phyloP scores from a whole-genome alignment of 2,888 invertebrate genomes.

The Callyntrura guangdongensis region DNA sequence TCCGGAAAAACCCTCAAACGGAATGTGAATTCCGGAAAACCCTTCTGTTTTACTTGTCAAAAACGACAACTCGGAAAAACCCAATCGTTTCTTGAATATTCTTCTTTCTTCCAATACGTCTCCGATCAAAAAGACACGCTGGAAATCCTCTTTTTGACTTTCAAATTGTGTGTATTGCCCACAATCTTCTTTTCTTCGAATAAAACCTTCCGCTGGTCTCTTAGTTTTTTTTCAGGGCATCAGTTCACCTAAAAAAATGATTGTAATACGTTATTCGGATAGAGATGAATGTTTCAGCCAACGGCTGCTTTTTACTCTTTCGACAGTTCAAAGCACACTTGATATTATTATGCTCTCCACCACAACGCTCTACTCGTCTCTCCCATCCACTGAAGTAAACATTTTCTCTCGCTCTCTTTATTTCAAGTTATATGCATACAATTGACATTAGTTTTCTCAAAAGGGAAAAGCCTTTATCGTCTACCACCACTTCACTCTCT shows the following conservation, averaged over 20 bases:
- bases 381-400: background rate
- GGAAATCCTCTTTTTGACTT: constrained; percentile 14
- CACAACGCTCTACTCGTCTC: background rate
- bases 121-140: background rate
- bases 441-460: too few species aligned
- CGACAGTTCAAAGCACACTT: background rate
- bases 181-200: constrained; percentile 40
- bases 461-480: too few species aligned
- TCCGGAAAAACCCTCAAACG: background rate
- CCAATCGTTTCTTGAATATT: background rate
- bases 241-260: constrained; percentile 47
- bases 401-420: background rate
- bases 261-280: constrained; percentile 14
- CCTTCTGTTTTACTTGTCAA: background rate
- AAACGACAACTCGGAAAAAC: background rate
- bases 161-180: constrained; percentile 19
- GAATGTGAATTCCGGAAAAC: background rate
- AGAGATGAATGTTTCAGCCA: constrained; percentile 29
- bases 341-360: background rate
- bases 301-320: constrained; percentile 14
- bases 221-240: constrained; percentile 25
- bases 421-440: background rate
- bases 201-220: constrained; percentile 25
- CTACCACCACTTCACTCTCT: background rate
- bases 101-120: background rate